Evolutionary conservation across 2,113 vertebrate genomes (phyloP).

Genomic region (Psittacus erithacus): DNA sequence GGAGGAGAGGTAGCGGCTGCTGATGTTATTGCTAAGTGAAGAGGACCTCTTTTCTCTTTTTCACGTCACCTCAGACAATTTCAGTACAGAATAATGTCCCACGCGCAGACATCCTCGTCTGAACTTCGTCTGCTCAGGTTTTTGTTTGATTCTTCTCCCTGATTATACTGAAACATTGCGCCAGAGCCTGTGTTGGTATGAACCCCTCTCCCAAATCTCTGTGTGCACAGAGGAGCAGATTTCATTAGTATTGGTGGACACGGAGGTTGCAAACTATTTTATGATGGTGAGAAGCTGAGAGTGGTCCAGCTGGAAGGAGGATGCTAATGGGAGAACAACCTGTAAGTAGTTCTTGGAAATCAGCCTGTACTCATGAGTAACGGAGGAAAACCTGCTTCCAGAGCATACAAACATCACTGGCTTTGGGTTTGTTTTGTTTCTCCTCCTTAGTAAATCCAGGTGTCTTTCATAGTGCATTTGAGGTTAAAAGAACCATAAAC

Average conservation of each 20-base stretch:
- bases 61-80: neutral
- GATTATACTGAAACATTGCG: neutral
- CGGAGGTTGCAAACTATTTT: neutral
- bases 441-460: neutral
- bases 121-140: neutral
- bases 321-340: neutral
- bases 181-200: neutral
- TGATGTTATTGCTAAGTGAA: neutral
- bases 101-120: neutral
- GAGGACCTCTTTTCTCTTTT: neutral
- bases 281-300: neutral
- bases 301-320: neutral
- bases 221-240: neutral
- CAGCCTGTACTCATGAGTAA: neutral
- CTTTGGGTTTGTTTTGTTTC: neutral
- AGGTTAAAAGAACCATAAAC: neutral
- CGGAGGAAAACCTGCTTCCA: neutral
- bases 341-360: neutral
- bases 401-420: neutral
- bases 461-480: fast-evolving
- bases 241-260: neutral
- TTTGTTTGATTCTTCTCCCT: neutral
- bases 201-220: neutral
- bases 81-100: neutral
- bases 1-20: neutral